These are phyloP conservation scores for Scotopteryx bipunctaria DNA, from an alignment of 2,888 invertebrate species.

Conservation along the genomic window DNA sequence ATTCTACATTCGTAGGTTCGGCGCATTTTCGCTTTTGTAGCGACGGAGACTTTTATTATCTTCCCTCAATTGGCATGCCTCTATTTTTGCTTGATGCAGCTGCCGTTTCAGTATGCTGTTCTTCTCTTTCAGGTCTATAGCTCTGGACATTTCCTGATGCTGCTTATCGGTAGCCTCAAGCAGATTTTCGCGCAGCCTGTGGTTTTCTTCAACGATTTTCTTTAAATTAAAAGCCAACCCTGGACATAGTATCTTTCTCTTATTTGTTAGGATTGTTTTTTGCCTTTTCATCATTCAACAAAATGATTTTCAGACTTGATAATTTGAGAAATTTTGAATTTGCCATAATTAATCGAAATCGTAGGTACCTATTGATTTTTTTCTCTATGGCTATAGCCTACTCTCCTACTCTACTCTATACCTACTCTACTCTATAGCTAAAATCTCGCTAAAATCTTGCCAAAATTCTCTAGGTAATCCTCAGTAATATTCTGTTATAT, in stretches of 20 bases:
- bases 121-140: constrained; percentile 64
- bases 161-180: constrained; percentile 61
- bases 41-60: constrained; percentile 33
- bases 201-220: constrained; percentile 50
- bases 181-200: constrained; percentile 47
- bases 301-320: constrained; percentile 25
- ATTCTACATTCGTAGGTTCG: constrained; percentile 38
- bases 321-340: constrained; percentile 31
- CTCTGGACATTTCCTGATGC: constrained; percentile 73
- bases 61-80: constrained; percentile 46
- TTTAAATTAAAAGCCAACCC: constrained; percentile 35
- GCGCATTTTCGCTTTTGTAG: constrained; percentile 30
- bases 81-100: constrained; percentile 49
- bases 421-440: too few species aligned
- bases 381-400: too few species aligned
- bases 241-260: constrained; percentile 24
- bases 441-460: too few species aligned
- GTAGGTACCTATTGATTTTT: too few species aligned
- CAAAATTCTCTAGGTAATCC: too few species aligned
- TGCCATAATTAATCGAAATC: neutral
- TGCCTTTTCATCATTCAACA: constrained; percentile 45
- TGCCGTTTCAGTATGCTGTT: constrained; percentile 48
- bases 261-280: constrained; percentile 30
- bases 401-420: too few species aligned
- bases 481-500: too few species aligned